These are phyloP conservation scores for Ceratotherium simum DNA, from an alignment of 2,113 vertebrate species.

Conservation along the genomic window DNA sequence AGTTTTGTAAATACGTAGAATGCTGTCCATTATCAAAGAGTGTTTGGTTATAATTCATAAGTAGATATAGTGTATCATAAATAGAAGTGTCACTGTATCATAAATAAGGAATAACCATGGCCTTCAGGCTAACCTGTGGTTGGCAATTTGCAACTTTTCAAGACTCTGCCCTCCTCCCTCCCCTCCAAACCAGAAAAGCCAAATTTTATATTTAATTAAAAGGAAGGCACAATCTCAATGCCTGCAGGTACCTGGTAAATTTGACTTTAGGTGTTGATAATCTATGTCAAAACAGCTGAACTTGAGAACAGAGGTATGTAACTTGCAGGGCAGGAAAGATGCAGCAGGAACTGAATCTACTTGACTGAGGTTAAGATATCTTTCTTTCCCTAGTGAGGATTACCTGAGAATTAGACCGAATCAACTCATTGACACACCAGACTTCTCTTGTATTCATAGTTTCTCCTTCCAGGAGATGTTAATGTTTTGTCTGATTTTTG, in stretches of 20 bases:
- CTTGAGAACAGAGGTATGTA: background rate
- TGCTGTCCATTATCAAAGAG: background rate
- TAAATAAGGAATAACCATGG: background rate
- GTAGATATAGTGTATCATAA: background rate
- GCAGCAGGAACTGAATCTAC: background rate
- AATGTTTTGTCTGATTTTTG: background rate
- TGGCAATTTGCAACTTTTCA: conserved; percentile 1
- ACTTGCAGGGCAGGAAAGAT: background rate
- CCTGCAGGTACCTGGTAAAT: background rate
- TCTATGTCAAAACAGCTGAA: background rate
- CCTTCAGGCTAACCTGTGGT: background rate
- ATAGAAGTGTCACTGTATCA: background rate
- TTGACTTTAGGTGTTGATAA: conserved; percentile 34
- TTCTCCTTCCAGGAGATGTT: background rate
- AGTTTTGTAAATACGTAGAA: background rate
- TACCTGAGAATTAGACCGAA: background rate
- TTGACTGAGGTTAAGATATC: background rate
- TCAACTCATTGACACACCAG: background rate
- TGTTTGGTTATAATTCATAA: conserved; percentile 33
- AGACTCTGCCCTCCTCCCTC: background rate
- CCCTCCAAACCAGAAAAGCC: background rate
- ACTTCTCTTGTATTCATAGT: background rate
- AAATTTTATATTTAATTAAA: conserved; percentile 14
- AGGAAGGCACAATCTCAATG: background rate
- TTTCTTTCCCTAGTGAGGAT: background rate